Base-by-base conservation (phyloP, 2,113 vertebrate species). In the Jaculus jaculus region DNA sequence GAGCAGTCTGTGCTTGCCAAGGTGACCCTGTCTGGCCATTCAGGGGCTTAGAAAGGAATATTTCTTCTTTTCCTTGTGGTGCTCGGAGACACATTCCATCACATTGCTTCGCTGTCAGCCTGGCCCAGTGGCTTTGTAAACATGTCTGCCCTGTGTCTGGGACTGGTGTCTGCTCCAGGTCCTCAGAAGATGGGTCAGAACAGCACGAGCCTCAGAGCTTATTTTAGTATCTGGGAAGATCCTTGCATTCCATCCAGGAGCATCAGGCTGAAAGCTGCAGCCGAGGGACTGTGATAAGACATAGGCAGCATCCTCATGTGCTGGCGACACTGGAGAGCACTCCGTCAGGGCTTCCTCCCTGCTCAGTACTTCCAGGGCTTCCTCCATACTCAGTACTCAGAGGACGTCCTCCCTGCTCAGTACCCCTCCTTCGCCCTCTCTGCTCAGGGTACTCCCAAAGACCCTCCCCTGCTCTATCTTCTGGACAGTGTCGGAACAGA, bases 201-300 rank as follows among this genome's bases (percentile, higher is more conserved):
- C 61, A 74, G 90, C 94, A 42, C 89, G 93, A 93, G n/a, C 69
- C 91, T 96, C 74, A 1, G 89, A 95, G 96, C 92, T 97, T 95
- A 97, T 97, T 96, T 97, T 93, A 98, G 96, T 97, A 97, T 94
- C 92, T 84, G 95, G 95, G 96, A 95, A 95, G 90, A 97, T 95
- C 95, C 84, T 90, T 94, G 54, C 79, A n/a, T 88, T 89, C 96
- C 90, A 92, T 96, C 92, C 77, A 93, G 93, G 85, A 91, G 75
- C 92, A 94, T 65, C 0, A 83, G 74, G 92, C 83, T 92, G 92
- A 94, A 92, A 96, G 96, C 92, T 93, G 92, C 96, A 89, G 91
- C 80, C 6, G 80, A 88, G 9, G 61, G 87, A 91, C 79, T 71
- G 47, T 60, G 66, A 93, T 20, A 58, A 82, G 95, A 87, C 79